Evolutionary conservation across 2,888 invertebrate genomes (phyloP).

Genomic region (Diaphora mendica): DNA sequence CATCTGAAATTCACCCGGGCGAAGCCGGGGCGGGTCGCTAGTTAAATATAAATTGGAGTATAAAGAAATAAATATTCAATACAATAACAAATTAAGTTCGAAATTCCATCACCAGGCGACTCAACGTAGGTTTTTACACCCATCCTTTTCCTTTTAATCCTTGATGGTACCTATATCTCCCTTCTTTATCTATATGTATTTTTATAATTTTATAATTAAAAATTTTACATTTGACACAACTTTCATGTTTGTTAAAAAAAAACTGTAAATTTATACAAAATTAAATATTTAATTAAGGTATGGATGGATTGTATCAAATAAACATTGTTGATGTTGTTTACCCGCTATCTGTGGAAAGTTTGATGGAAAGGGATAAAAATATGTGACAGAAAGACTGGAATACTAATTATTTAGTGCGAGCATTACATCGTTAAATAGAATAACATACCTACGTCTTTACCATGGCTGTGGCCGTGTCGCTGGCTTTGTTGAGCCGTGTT

Average conservation of each 20-base stretch:
- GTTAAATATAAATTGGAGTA: too few species aligned
- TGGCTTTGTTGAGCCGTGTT: too few species aligned
- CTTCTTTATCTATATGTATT: background rate
- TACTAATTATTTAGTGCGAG: background rate
- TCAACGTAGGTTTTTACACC: background rate
- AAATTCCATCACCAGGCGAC: background rate
- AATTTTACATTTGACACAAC: slow-evolving; percentile 23
- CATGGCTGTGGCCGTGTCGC: too few species aligned
- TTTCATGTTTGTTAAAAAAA: slow-evolving; percentile 36
- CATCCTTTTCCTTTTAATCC: background rate
- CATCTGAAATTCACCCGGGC: too few species aligned
- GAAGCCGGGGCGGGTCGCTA: too few species aligned
- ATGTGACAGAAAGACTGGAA: background rate
- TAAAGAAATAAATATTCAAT: background rate
- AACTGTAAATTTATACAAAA: slow-evolving; percentile 41
- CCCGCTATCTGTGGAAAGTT: background rate
- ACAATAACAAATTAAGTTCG: background rate
- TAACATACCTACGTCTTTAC: too few species aligned
- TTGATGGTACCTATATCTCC: background rate
- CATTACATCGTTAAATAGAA: too few species aligned
- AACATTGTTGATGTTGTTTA: background rate
- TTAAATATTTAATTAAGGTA: slow-evolving; percentile 28
- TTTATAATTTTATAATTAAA: background rate
- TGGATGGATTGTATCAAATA: slow-evolving; percentile 29
- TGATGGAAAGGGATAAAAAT: background rate